These are phyloP conservation scores for Oryzias sinensis DNA, from an alignment of 2,797 vertebrate species.

Conservation along the genomic window DNA sequence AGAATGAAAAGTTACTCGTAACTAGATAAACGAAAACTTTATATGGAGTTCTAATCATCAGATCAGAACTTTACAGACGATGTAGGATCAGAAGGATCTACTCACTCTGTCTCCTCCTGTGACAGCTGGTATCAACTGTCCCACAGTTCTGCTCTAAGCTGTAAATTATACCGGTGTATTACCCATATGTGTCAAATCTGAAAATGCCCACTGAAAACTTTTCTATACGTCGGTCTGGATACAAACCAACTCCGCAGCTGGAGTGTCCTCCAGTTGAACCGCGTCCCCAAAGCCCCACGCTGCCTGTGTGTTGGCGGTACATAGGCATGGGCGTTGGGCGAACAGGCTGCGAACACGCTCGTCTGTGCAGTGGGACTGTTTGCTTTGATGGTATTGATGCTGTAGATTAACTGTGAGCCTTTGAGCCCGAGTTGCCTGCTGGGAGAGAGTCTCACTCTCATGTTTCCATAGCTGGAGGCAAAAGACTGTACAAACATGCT, in stretches of 20 bases:
- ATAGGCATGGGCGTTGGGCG: not conserved
- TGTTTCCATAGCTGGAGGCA: constrained; percentile 38
- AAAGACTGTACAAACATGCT: constrained; percentile 25
- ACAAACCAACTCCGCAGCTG: constrained; percentile 40
- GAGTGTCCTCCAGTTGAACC: constrained; percentile 29
- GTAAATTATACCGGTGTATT: too few species aligned
- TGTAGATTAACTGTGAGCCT: constrained; percentile 43
- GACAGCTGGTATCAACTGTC: too few species aligned
- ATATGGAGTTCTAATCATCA: too few species aligned
- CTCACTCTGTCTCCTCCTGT: too few species aligned
- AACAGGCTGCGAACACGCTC: not conserved
- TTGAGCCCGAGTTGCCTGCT: constrained; percentile 14
- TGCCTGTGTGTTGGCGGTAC: not conserved
- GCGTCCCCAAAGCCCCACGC: constrained; percentile 10
- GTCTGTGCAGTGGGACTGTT: constrained; percentile 32
- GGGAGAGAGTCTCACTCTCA: constrained; percentile 24
- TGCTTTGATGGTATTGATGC: constrained; percentile 35
- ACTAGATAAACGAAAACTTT: not conserved
- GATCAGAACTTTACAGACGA: too few species aligned
- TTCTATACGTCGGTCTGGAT: constrained; percentile 9
- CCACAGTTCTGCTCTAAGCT: too few species aligned
- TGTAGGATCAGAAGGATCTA: too few species aligned
- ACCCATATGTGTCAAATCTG: too few species aligned
- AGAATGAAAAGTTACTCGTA: not conserved
- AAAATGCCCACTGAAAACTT: too few species aligned